Conservation (phyloP, 2,113 vertebrate genomes). For the Hemichromis elongatus region DNA sequence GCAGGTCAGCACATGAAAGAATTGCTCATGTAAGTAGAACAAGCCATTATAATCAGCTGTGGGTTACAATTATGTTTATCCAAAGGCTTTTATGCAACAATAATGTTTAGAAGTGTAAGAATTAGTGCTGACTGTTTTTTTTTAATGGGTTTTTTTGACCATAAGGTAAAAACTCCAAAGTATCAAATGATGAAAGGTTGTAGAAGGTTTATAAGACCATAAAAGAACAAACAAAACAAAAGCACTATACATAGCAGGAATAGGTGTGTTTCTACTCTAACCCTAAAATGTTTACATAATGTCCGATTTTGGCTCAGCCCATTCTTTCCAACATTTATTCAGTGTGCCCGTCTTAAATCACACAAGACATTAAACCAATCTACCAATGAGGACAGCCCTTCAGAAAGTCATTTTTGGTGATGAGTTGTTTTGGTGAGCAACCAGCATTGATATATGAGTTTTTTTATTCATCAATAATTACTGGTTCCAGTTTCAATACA, state of each 20-base stretch:
- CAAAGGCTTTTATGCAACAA: background rate
- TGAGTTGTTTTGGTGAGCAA: background rate
- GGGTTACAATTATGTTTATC: background rate
- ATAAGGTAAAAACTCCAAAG: background rate
- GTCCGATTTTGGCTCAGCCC: too few relatives aligned
- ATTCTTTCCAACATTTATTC: too few relatives aligned
- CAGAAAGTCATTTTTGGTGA: background rate
- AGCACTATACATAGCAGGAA: too few relatives aligned
- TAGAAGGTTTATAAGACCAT: too few relatives aligned
- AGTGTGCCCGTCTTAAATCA: too few relatives aligned
- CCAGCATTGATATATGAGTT: background rate
- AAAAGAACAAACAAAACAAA: too few relatives aligned
- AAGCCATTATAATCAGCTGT: background rate
- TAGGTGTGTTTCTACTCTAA: too few relatives aligned
- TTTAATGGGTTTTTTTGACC: background rate
- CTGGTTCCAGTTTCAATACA: background rate
- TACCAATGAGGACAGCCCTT: too few relatives aligned
- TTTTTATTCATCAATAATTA: background rate
- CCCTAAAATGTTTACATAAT: too few relatives aligned
- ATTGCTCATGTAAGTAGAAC: background rate
- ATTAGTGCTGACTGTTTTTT: background rate
- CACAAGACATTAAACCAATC: too few relatives aligned
- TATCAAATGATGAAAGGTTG: too few relatives aligned
- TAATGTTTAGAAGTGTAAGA: background rate
- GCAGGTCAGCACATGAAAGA: constrained; percentile 22